phyloP scores from a whole-genome alignment of 53 echinoderm and acorn worm species.

The Holothuria scabra region DNA sequence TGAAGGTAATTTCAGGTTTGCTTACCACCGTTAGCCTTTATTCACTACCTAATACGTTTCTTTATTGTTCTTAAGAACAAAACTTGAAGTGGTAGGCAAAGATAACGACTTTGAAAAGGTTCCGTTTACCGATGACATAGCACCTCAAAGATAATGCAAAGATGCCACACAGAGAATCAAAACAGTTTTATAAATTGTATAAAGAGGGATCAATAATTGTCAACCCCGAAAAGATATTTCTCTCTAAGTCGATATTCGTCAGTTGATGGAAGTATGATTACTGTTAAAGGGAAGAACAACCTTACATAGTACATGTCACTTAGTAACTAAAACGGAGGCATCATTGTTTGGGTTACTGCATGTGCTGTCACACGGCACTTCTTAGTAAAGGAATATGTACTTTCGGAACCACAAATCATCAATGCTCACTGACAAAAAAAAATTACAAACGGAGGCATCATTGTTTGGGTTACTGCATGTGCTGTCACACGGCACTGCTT shows the following conservation, averaged over 20 bases:
- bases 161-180: neutral
- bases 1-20: conserved; percentile 16
- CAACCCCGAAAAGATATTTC: conserved; percentile 28
- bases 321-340: conserved; percentile 16
- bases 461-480: too few relatives aligned
- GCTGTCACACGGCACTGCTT: too few relatives aligned
- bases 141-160: conserved; percentile 30
- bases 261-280: too few relatives aligned
- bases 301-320: neutral
- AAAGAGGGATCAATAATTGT: conserved; percentile 30
- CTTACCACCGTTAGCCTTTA: neutral
- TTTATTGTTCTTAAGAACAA: neutral
- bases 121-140: conserved; percentile 18
- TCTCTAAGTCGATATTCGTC: too few relatives aligned
- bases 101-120: neutral
- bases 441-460: too few relatives aligned
- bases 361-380: conserved; percentile 19
- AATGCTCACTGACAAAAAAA: too few relatives aligned
- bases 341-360: conserved; percentile 15
- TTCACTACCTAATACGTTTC: neutral
- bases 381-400: neutral
- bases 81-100: neutral
- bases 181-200: conserved; percentile 21
- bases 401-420: too few relatives aligned
- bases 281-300: too few relatives aligned